phyloP scores from a whole-genome alignment of 2,797 vertebrate genomes.

The Thalassophryne amazonica region DNA sequence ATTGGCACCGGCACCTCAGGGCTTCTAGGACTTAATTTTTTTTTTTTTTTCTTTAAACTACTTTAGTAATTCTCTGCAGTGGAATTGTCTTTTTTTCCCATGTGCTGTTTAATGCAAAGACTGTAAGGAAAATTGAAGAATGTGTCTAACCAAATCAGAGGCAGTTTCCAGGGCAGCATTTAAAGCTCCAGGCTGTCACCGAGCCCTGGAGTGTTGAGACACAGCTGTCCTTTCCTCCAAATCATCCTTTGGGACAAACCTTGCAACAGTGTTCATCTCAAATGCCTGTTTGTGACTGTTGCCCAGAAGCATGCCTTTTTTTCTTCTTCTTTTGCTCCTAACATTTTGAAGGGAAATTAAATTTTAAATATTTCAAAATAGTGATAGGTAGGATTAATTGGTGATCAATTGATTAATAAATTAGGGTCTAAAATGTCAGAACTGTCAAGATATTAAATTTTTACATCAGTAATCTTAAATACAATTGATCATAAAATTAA shows the following conservation, averaged over 20 bases:
- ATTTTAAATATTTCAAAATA: neutral
- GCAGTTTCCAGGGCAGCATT: neutral
- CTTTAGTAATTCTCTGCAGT: too few relatives aligned
- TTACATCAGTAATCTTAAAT: too few relatives aligned
- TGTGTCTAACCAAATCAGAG: neutral
- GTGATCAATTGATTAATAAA: too few relatives aligned
- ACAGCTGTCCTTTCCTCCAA: constrained; percentile 32
- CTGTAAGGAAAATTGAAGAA: neutral
- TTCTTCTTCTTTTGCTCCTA: neutral
- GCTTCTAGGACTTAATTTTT: too few relatives aligned
- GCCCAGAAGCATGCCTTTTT: constrained; percentile 19
- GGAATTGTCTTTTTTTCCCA: too few relatives aligned
- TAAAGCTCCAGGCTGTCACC: constrained; percentile 2
- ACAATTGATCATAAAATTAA: too few relatives aligned
- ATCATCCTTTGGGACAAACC: constrained; percentile 31
- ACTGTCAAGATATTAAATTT: too few relatives aligned
- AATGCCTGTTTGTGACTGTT: constrained; percentile 31
- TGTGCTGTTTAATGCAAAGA: neutral
- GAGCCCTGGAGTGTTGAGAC: constrained; percentile 5
- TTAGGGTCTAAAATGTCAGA: too few relatives aligned
- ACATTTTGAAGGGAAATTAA: constrained; percentile 12
- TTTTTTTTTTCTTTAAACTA: too few relatives aligned
- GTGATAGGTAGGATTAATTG: too few relatives aligned
- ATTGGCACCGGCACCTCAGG: too few relatives aligned
- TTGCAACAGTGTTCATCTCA: constrained; percentile 30